Evolutionary conservation across 2,113 vertebrate genomes (phyloP), one percentile per base, ranked within the genome.

Genomic region (Ahaetulla prasina): DNA sequence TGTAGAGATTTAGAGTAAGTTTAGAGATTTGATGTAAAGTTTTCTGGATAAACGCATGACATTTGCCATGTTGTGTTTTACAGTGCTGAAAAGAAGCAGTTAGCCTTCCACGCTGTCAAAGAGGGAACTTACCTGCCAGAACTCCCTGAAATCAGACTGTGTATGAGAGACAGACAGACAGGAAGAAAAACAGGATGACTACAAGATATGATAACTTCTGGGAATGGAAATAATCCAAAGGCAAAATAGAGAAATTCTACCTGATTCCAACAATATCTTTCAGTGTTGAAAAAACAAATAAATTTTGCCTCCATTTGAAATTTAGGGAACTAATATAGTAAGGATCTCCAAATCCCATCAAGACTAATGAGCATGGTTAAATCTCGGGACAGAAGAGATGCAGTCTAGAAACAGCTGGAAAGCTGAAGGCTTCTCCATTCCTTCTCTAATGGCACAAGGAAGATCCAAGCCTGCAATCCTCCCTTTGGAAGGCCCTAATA

Each of bases 91-190:
- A 39, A 57, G 30, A 68, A 92, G 5, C 91, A 93, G 90, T 47
- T 85, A 91, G 45, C 57, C 89, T 96, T 93, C n/a, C 49, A 91
- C 90, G 80, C 7, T 88, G 16, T 85, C 92, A 12, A 1, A 63
- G 50, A 22, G 23, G 45, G 5, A 27, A 92, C 96, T 97, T 97
- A 97, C 97, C 97, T 97, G 95, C 94, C 88, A 92, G 95, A 89
- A 52, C 92, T 96, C 95, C 96, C 97, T 97, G 97, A 95, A 96
- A 96, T 92, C 96, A 97, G 96, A 97, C 97, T 97, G 96, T n/a
- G 96, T 94, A 94, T 96, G 94, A 63, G 53, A 95, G 95, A 95
- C 90, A 96, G 94, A 97, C 93, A 97, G 91, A 96, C 8, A 96
- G 95, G 93, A 90, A 96, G 94, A 57, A 95, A 87, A 95, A 95